Percentiles rank a stretch among this genome's conserved stretches.
phyloP scores from a whole-genome alignment of 2,113 vertebrate genomes.

The Sturnira hondurensis region DNA sequence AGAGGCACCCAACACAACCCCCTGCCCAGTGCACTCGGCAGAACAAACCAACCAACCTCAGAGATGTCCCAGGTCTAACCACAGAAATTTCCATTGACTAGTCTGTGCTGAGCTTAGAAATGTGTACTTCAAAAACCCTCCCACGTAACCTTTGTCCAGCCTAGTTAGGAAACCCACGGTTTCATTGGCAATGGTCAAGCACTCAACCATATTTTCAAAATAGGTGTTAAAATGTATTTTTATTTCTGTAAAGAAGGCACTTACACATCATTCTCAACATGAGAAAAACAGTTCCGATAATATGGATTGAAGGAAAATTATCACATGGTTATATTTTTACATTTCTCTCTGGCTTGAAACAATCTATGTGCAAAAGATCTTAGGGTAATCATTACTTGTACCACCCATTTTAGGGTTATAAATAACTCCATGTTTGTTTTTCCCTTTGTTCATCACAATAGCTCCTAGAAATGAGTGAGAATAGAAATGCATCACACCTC shows the following conservation, averaged over 20 bases:
- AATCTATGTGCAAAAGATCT: background rate
- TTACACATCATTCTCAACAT: background rate
- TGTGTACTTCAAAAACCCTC: background rate
- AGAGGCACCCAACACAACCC: background rate
- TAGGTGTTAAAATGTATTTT: background rate
- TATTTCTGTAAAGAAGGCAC: background rate
- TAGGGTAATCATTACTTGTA: background rate
- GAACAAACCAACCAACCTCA: background rate
- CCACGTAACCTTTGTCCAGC: background rate
- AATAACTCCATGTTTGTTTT: background rate
- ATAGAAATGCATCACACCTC: background rate
- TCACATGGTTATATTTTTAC: background rate
- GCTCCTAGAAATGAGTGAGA: background rate
- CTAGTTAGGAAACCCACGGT: background rate
- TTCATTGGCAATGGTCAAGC: background rate
- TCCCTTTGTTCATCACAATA: background rate
- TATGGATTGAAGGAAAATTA: background rate
- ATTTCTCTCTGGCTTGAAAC: background rate
- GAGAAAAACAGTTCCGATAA: background rate
- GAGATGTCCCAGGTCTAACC: too few species aligned
- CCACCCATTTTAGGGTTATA: background rate
- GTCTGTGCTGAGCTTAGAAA: background rate
- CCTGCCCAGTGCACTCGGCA: background rate
- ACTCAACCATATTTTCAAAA: background rate
- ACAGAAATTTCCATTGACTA: background rate